Percentiles rank a stretch among this genome's conserved stretches.
Evolutionary conservation across 2,888 invertebrate genomes (phyloP).

Genomic region (Alviniconcha strummeri): DNA sequence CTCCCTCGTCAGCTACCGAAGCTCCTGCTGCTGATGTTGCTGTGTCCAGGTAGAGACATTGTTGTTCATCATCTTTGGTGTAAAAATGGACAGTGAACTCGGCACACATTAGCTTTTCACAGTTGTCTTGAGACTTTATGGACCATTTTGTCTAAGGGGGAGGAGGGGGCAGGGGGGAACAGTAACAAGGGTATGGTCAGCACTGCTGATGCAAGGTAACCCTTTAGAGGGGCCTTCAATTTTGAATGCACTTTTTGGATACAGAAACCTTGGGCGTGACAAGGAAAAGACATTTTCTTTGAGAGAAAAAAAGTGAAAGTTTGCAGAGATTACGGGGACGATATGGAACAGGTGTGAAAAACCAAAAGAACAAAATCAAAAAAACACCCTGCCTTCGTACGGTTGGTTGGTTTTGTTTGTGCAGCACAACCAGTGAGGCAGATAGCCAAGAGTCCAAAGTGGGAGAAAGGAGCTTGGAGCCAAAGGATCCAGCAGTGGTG

Average conservation of each 20-base stretch:
- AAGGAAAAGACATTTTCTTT: too few species aligned
- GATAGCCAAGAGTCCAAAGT: not conserved
- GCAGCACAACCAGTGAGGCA: conserved; percentile 17
- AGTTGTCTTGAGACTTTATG: not conserved
- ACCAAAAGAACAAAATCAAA: not conserved
- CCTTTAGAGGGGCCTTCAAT: too few species aligned
- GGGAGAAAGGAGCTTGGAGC: conserved; percentile 12
- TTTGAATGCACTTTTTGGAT: too few species aligned
- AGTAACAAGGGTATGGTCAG: too few species aligned
- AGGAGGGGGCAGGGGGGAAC: too few species aligned
- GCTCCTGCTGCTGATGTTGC: conserved; percentile 9
- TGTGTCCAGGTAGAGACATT: conserved; percentile 6
- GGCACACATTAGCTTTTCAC: not conserved
- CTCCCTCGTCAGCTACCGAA: not conserved
- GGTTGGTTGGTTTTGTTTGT: not conserved
- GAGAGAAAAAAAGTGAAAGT: too few species aligned
- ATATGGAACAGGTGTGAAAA: not conserved
- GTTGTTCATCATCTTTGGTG: not conserved
- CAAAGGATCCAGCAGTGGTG: conserved; percentile 1
- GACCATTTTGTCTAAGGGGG: too few species aligned
- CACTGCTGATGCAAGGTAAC: too few species aligned
- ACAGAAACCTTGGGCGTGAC: too few species aligned
- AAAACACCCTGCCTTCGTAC: too few species aligned
- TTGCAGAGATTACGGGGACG: too few species aligned
- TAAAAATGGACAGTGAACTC: not conserved